phyloP scores from a whole-genome alignment of 2,113 vertebrate species.

The Charina bottae region DNA sequence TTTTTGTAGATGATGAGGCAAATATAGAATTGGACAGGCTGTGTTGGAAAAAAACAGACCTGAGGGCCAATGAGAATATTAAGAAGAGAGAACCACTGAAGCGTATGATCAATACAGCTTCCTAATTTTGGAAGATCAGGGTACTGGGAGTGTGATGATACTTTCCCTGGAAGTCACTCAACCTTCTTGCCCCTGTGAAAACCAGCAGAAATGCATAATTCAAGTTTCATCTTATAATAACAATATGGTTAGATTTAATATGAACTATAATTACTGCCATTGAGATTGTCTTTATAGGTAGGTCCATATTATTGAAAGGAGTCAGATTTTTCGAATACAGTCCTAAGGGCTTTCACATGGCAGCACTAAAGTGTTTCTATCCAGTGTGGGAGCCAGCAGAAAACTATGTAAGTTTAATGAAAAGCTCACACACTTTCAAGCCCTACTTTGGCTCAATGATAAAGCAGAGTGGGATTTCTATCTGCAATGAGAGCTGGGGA shows the following conservation, averaged over 20 bases:
- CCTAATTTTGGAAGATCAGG: background rate
- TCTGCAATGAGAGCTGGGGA: too few species aligned
- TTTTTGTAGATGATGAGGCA: background rate
- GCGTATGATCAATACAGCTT: too few species aligned
- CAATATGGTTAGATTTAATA: background rate
- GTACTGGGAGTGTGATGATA: background rate
- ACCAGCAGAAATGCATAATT: background rate
- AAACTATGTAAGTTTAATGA: too few species aligned
- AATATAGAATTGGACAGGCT: background rate
- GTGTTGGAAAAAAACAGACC: background rate
- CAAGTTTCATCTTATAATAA: background rate
- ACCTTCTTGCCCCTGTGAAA: background rate
- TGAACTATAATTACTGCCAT: background rate
- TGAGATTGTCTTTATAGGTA: background rate
- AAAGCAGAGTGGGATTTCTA: too few species aligned
- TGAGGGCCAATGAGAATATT: background rate
- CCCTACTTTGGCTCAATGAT: too few species aligned
- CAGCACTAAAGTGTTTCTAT: too few species aligned
- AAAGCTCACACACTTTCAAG: too few species aligned
- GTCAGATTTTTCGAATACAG: background rate
- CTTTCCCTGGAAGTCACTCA: background rate
- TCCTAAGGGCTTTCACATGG: too few species aligned
- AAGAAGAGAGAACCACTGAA: background rate
- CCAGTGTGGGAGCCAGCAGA: too few species aligned
- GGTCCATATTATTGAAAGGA: background rate